Evolutionary conservation across 2,113 vertebrate genomes (phyloP).

Genomic region (Leucopsar rothschildi): DNA sequence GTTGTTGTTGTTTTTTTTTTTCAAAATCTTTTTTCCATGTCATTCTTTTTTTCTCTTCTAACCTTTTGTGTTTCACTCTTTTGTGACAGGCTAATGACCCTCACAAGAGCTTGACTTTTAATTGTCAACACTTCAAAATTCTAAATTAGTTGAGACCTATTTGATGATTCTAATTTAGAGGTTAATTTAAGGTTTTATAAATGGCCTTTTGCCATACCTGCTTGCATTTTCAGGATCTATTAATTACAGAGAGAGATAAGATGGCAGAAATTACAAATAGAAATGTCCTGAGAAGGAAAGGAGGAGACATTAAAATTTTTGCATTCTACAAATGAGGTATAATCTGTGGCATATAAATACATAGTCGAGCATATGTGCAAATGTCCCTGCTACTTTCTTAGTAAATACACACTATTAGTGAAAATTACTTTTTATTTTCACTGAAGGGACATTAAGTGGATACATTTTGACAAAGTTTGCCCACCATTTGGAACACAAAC

Average conservation of each 20-base stretch:
- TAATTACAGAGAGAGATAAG: neutral
- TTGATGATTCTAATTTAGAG: neutral
- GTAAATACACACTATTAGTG: neutral
- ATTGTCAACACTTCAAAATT: neutral
- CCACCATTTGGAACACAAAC: neutral
- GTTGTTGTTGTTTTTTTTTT: too few relatives aligned
- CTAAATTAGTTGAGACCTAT: neutral
- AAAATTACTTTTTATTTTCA: neutral
- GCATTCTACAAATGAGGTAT: neutral
- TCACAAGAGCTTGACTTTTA: neutral
- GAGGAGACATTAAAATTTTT: neutral
- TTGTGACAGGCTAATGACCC: neutral
- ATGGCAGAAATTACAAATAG: neutral
- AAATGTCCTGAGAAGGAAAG: neutral
- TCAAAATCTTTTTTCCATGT: accelerated
- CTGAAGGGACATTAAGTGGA: neutral
- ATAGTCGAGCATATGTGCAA: neutral
- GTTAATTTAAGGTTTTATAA: neutral
- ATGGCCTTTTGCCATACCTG: neutral
- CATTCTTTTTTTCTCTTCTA: neutral
- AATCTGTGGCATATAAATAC: neutral
- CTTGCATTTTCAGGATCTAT: neutral
- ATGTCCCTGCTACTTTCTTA: neutral
- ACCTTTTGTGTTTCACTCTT: neutral
- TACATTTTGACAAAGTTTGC: neutral